A percentile compares a stretch with the other conserved stretches of the same genome.
Evolutionary conservation across 2,797 vertebrate species (phyloP).

Genomic region (Megalops cyprinoides): DNA sequence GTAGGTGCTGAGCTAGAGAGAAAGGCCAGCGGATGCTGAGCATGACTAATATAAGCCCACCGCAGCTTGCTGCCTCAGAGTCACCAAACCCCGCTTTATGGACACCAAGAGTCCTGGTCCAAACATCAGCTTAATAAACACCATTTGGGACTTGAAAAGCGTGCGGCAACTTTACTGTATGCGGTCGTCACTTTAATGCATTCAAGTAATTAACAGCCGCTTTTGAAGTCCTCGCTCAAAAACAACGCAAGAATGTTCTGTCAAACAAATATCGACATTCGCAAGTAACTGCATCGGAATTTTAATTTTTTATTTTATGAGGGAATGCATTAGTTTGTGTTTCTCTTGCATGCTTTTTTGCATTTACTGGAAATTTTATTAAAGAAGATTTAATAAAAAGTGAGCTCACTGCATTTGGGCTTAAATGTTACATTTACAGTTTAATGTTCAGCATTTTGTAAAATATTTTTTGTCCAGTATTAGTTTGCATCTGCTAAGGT

Average conservation of each 20-base stretch:
- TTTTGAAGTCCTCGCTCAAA: conserved; percentile 56
- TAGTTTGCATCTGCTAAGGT: too few relatives aligned
- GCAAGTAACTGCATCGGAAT: conserved; percentile 19
- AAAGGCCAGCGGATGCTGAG: conserved; percentile 30
- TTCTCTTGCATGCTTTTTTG: neutral
- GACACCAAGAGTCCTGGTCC: conserved; percentile 48
- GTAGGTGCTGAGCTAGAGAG: neutral
- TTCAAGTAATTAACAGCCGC: conserved; percentile 61
- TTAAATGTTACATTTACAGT: neutral
- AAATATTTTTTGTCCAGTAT: neutral
- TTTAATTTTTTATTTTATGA: conserved; percentile 22
- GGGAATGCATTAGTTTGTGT: neutral
- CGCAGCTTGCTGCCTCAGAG: conserved; percentile 36
- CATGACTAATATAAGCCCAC: conserved; percentile 37
- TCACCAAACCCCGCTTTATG: conserved; percentile 49
- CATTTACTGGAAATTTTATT: neutral
- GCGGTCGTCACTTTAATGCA: conserved; percentile 59
- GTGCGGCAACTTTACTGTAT: conserved; percentile 52
- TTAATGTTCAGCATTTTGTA: neutral
- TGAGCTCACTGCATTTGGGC: neutral
- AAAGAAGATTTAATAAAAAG: neutral
- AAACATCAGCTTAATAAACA: conserved; percentile 64
- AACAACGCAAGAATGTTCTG: conserved; percentile 44
- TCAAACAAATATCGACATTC: conserved; percentile 40
- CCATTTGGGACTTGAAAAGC: conserved; percentile 60